Percentiles rank a stretch among this genome's conserved stretches.
These are phyloP conservation scores for Melanargia galathea DNA, from an alignment of 2,888 invertebrate species.

Conservation along the genomic window DNA sequence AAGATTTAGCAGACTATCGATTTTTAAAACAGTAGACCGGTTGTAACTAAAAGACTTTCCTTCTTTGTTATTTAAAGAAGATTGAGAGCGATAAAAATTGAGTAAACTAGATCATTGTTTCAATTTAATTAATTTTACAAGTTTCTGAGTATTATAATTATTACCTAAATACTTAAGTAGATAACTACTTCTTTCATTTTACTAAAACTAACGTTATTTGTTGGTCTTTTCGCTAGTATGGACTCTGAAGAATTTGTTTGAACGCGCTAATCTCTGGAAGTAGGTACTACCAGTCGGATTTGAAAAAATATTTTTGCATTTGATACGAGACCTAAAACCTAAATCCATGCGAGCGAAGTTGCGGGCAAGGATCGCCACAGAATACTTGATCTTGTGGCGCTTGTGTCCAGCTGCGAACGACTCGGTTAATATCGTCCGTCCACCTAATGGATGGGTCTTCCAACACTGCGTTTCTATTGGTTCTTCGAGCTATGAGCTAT, in stretches of 20 bases:
- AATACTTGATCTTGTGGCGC: too few species aligned
- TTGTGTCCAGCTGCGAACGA: too few species aligned
- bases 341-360: too few species aligned
- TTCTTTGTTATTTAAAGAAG: constrained; percentile 5
- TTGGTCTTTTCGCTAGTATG: background rate
- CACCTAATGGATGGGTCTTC: too few species aligned
- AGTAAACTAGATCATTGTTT: constrained; percentile 7
- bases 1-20: constrained; percentile 25
- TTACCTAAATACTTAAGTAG: background rate
- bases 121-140: constrained; percentile 12
- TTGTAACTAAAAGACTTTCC: constrained; percentile 10
- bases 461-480: too few species aligned
- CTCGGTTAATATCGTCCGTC: too few species aligned
- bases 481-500: too few species aligned
- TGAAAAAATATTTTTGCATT: too few species aligned
- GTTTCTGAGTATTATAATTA: background rate
- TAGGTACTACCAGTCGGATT: too few species aligned
- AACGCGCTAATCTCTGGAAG: too few species aligned
- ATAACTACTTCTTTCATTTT: background rate
- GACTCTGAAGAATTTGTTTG: background rate
- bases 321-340: too few species aligned
- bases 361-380: too few species aligned
- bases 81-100: constrained; percentile 2
- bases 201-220: background rate
- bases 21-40: constrained; percentile 16